These are phyloP conservation scores for Subacronicta megacephala DNA, from an alignment of 2,888 invertebrate species.

Conservation along the genomic window DNA sequence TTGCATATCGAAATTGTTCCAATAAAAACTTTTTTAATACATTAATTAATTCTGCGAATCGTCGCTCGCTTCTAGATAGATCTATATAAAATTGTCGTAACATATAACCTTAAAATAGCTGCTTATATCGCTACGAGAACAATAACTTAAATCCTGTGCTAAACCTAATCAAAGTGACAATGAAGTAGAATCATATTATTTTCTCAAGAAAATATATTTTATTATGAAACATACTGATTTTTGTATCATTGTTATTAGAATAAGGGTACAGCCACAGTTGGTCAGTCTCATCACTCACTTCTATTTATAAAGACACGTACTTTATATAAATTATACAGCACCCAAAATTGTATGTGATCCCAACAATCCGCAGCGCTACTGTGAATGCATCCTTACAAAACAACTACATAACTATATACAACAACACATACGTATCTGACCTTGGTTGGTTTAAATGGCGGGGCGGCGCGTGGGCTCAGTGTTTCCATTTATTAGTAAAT, in stretches of 20 bases:
- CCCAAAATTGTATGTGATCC: conserved; percentile 22
- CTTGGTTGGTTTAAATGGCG: too few species aligned
- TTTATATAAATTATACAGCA: conserved; percentile 25
- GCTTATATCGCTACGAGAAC: conserved; percentile 19
- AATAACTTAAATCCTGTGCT: conserved; percentile 11
- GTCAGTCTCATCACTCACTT: conserved; percentile 8
- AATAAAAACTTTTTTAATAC: conserved; percentile 13
- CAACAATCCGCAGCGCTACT: conserved; percentile 16
- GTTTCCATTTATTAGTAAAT: too few species aligned
- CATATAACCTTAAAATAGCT: conserved; percentile 22
- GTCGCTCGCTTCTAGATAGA: conserved; percentile 24
- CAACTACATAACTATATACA: background rate
- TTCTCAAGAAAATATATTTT: background rate
- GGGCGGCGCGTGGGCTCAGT: too few species aligned
- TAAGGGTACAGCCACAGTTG: conserved; percentile 30
- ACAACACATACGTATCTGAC: background rate
- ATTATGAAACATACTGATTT: background rate
- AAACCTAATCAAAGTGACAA: conserved; percentile 18
- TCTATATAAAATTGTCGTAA: conserved; percentile 25
- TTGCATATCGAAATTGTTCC: too few species aligned
- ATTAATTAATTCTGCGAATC: conserved; percentile 34
- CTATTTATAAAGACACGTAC: background rate
- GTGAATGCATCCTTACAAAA: conserved; percentile 36
- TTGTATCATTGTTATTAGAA: background rate
- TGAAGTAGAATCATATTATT: conserved; percentile 5